Conservation (phyloP, 2,888 invertebrate genomes). For the Ennomos fuscantarius region DNA sequence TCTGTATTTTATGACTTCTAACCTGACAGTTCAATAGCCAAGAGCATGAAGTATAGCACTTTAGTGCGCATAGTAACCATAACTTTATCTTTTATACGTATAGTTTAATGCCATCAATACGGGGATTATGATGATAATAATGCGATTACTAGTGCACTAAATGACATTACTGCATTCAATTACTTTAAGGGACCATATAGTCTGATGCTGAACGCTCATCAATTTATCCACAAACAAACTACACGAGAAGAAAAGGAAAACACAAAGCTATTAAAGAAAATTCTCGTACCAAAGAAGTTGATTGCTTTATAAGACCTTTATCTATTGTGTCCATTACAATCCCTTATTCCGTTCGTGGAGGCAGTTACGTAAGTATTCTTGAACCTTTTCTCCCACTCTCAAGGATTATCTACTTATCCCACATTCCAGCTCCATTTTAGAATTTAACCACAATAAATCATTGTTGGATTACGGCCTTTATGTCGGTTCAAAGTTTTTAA, state of each 20-base stretch:
- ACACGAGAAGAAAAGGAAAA: slow-evolving; percentile 25
- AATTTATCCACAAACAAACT: slow-evolving; percentile 27
- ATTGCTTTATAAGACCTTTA: slow-evolving; percentile 40
- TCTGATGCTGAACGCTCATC: slow-evolving; percentile 22
- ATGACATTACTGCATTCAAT: neutral
- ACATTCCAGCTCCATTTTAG: slow-evolving; percentile 38
- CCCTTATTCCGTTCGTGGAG: slow-evolving; percentile 26
- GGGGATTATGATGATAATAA: too few relatives aligned
- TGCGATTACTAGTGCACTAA: too few relatives aligned
- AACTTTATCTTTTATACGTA: too few relatives aligned
- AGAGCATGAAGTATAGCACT: too few relatives aligned
- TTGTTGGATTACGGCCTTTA: slow-evolving; percentile 52
- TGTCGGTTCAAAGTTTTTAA: slow-evolving; percentile 54
- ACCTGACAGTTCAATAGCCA: too few relatives aligned
- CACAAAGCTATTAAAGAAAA: slow-evolving; percentile 28
- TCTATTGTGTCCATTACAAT: slow-evolving; percentile 41
- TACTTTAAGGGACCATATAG: slow-evolving; percentile 2
- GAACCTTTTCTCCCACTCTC: slow-evolving; percentile 36
- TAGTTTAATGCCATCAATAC: too few relatives aligned
- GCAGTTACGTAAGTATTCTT: slow-evolving; percentile 33
- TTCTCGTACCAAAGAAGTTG: slow-evolving; percentile 31
- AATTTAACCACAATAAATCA: slow-evolving; percentile 53
- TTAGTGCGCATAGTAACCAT: too few relatives aligned
- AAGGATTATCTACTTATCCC: slow-evolving; percentile 39
- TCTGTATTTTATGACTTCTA: too few relatives aligned